Evolutionary conservation across 2,888 invertebrate species (phyloP).

Genomic region (Cheilosia variabilis): DNA sequence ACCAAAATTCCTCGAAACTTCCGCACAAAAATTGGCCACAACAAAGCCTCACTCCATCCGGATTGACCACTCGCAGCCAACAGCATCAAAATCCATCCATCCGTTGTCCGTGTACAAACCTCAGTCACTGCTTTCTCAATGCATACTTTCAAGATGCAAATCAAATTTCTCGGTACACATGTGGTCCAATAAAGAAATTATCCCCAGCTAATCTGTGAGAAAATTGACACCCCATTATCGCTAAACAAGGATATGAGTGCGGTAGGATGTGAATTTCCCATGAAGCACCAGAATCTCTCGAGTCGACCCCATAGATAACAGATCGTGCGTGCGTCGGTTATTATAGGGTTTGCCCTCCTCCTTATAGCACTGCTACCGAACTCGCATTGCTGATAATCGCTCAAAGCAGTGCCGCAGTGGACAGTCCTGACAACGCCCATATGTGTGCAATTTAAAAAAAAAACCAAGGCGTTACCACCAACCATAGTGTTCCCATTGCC

Average conservation of each 20-base stretch:
- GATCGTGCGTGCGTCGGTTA: constrained; percentile 37
- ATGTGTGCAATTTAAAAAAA: constrained; percentile 14
- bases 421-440: constrained; percentile 48
- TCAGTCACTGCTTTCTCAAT: not conserved
- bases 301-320: constrained; percentile 37
- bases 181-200: constrained; percentile 71
- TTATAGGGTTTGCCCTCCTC: not conserved
- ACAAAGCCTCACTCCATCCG: constrained; percentile 39
- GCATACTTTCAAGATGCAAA: constrained; percentile 53
- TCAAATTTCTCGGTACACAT: constrained; percentile 67
- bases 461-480: constrained; percentile 55
- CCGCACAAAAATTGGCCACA: constrained; percentile 30
- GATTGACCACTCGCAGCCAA: constrained; percentile 34
- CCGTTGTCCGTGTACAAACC: not conserved
- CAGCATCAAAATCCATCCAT: not conserved
- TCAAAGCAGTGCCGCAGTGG: constrained; percentile 58
- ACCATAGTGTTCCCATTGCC: constrained; percentile 65
- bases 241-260: constrained; percentile 49
- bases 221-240: constrained; percentile 74
- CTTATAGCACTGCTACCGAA: not conserved
- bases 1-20: constrained; percentile 13
- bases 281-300: constrained; percentile 32
- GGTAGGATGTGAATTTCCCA: constrained; percentile 43
- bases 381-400: constrained; percentile 22
- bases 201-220: constrained; percentile 61